phyloP scores from a whole-genome alignment of 2,113 vertebrate species.

The Calidris pugnax region DNA sequence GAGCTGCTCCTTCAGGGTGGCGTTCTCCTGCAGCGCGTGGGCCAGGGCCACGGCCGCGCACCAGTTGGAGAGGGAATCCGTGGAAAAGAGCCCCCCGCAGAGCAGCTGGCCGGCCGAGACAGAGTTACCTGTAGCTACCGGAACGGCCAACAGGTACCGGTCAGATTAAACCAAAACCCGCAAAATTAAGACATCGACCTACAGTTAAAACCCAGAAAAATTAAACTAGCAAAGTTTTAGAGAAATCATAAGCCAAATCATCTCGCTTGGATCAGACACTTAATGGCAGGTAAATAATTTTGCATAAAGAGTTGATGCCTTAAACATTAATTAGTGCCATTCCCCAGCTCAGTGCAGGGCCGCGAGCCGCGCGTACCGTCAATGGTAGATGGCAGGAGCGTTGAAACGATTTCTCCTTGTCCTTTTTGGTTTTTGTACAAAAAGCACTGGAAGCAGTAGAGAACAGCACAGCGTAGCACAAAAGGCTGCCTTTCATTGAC shows the following conservation, averaged over 20 bases:
- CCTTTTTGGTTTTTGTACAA: slow-evolving; percentile 97
- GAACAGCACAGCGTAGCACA: slow-evolving; percentile 94
- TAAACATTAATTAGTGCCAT: too few species aligned
- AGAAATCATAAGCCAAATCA: background rate
- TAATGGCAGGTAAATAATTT: background rate
- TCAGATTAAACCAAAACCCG: background rate
- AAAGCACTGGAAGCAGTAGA: slow-evolving; percentile 99
- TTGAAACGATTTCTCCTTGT: slow-evolving; percentile 95
- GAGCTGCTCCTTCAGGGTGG: slow-evolving; percentile 93
- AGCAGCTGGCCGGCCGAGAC: slow-evolving; percentile 95
- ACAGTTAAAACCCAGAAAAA: background rate
- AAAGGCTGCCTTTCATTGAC: slow-evolving; percentile 96
- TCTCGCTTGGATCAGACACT: background rate
- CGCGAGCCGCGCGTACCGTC: slow-evolving; percentile 78
- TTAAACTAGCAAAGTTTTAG: accelerated
- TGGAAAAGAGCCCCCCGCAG: slow-evolving; percentile 95
- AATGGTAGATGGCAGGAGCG: slow-evolving; percentile 94
- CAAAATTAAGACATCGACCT: too few species aligned
- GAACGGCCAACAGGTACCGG: background rate
- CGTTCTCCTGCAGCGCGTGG: slow-evolving; percentile 93
- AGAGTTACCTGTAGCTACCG: slow-evolving; percentile 85
- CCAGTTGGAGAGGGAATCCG: slow-evolving; percentile 97
- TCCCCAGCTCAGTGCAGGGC: background rate
- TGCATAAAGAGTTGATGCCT: accelerated
- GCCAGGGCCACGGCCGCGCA: slow-evolving; percentile 94